Evolutionary conservation across 2,113 vertebrate species (phyloP), one percentile per base, ranked within the genome.

Genomic region (Cinclus mexicanus): DNA sequence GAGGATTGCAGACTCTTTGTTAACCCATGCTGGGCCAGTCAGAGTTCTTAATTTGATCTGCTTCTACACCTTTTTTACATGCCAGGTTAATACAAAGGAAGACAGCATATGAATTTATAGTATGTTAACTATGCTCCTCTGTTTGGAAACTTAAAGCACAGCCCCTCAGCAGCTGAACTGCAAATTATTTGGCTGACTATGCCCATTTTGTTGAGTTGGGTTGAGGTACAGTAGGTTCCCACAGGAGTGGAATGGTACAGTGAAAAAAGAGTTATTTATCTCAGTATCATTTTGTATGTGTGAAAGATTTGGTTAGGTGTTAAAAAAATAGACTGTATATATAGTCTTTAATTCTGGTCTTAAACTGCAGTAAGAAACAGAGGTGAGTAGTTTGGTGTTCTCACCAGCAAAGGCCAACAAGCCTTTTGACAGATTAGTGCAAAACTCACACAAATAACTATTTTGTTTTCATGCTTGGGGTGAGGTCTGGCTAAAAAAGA

Each of bases 1-100:
- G 55, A 63, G 33, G 33, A 67, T 65, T 1, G 1, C 35, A 70
- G 44, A 37, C 39, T 33, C n/a, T 55, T 53, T 15, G 23, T 78
- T 64, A n/a, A 88, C 35, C 35, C 7, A 12, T 19, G 17, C 15
- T 0, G 0, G 41, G 4, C 61, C 10, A 7, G n/a, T 68, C 67
- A 72, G 29, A 63, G 23, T 84, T 83, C 35, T 68, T 94, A 56
- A 47, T 89, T 68, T 71, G 16, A 87, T 37, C 53, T 82, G 24
- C n/a, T 87, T 89, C 44, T 89, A 5, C 11, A 24, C 3, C 20
- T 80, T 87, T 87, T 87, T 57, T 72, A 23, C 25, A 29, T 69
- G 42, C 17, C 60, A 80, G 13, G 35, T 61, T 49, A 90, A 39
- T 86, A 28, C 50, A 63, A 93, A 77, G 63, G 15, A 83, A 93